Conservation (phyloP, 2,113 vertebrate genomes). For the Lophura nycthemera region DNA sequence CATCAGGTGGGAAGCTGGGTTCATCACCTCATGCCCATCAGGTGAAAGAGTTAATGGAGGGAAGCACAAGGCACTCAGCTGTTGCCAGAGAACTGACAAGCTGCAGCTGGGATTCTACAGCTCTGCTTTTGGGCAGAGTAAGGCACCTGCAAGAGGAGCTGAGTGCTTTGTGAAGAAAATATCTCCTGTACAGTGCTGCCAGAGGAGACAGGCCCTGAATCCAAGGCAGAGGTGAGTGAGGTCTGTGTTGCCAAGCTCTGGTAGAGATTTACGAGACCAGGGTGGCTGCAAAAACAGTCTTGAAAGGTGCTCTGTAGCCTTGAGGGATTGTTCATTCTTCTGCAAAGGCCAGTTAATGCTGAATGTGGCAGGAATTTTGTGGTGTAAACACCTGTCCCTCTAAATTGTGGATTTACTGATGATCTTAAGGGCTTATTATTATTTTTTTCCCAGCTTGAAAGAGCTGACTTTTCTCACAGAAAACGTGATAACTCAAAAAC, state of each 20-base stretch:
- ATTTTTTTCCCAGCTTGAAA: neutral
- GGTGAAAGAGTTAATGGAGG: neutral
- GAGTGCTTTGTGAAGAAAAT: neutral
- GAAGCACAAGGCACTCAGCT: neutral
- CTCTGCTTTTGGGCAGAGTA: neutral
- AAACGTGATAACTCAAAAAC: conserved; percentile 63
- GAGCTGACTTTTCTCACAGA: conserved; percentile 30
- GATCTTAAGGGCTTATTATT: neutral
- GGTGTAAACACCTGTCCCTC: neutral
- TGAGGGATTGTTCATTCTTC: neutral
- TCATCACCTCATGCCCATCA: neutral
- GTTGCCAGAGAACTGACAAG: neutral
- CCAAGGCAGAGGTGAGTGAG: neutral
- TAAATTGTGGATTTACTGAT: neutral
- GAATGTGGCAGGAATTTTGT: neutral
- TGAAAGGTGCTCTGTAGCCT: neutral
- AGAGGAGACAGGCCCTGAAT: accelerated
- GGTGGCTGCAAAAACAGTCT: neutral
- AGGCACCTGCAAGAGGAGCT: neutral
- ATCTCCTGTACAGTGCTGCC: neutral
- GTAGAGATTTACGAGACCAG: neutral
- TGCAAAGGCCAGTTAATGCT: neutral
- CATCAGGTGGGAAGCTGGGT: neutral
- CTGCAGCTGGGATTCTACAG: neutral
- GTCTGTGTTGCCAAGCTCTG: neutral